Conservation (phyloP, 2,113 vertebrate genomes). For the Falco punctatus region DNA sequence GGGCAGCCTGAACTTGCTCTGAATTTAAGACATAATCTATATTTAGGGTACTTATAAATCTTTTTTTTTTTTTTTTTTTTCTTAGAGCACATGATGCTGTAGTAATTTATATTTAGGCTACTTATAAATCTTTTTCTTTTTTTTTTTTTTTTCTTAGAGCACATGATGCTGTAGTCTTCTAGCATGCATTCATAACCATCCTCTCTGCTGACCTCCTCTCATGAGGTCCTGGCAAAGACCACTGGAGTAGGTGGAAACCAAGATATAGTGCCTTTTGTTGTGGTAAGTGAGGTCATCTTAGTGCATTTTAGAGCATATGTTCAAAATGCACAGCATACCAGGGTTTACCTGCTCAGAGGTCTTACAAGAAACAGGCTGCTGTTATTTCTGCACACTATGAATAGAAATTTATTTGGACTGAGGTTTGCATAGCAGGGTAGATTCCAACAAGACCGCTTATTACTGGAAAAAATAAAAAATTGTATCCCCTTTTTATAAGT, state of each 20-base stretch:
- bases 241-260: background rate
- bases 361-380: background rate
- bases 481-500: background rate
- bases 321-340: rapidly evolving
- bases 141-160: no score
- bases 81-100: background rate
- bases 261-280: background rate
- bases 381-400: background rate
- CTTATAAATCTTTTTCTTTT: background rate
- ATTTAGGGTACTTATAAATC: background rate
- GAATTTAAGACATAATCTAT: background rate
- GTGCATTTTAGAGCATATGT: background rate
- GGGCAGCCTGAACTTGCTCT: background rate
- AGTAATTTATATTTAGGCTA: background rate
- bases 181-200: background rate
- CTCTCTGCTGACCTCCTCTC: background rate
- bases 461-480: background rate
- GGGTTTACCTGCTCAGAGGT: background rate
- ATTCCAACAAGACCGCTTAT: background rate
- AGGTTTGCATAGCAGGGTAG: background rate
- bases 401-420: background rate
- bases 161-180: background rate
- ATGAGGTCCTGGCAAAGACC: background rate
- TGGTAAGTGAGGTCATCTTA: background rate
- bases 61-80: background rate